Evolutionary conservation across 2,113 vertebrate species (phyloP).

Genomic region (Serilophus lunatus): DNA sequence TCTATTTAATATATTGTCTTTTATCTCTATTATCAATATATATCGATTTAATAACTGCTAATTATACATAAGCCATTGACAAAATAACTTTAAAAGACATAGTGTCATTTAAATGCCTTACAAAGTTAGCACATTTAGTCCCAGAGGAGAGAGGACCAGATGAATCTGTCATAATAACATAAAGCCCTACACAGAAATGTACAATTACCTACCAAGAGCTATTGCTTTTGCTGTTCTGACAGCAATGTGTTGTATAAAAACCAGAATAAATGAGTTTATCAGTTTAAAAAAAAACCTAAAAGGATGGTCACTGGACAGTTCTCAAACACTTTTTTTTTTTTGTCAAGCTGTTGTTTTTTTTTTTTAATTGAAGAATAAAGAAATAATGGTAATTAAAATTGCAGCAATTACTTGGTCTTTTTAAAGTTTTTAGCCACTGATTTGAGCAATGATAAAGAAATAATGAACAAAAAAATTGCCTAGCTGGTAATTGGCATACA

Average conservation of each 20-base stretch:
- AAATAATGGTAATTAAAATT: background rate
- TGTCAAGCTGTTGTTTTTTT: background rate
- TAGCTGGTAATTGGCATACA: background rate
- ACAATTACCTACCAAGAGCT: background rate
- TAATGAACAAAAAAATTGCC: background rate
- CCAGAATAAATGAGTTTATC: background rate
- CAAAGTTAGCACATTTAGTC: background rate
- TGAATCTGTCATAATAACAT: background rate
- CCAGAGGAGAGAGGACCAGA: background rate
- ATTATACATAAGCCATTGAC: background rate
- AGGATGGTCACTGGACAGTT: rapidly evolving
- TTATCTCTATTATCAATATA: background rate
- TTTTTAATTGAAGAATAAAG: background rate
- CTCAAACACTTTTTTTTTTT: background rate
- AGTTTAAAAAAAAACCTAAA: background rate
- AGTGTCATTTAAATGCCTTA: background rate
- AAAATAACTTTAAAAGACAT: background rate
- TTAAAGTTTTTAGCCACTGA: background rate
- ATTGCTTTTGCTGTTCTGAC: background rate
- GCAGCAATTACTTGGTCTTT: background rate
- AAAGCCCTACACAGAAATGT: background rate
- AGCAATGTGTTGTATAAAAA: background rate
- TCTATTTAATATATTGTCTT: background rate
- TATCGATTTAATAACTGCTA: background rate
- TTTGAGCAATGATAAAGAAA: background rate